These are phyloP conservation scores for Tyto alba DNA, from an alignment of 2,113 vertebrate species.

Conservation along the genomic window DNA sequence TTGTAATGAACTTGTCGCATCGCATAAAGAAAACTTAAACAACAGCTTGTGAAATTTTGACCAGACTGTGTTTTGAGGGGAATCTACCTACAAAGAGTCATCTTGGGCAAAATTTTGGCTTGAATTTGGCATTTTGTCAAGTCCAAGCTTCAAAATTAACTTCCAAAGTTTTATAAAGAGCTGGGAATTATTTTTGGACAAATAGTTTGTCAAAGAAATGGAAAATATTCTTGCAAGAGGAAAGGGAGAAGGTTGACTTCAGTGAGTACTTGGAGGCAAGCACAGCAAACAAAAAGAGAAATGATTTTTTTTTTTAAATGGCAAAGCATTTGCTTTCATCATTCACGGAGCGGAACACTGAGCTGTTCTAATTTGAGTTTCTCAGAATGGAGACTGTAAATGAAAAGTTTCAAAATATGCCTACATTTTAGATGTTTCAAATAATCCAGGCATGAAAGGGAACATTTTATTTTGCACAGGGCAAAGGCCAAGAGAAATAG, in stretches of 20 bases:
- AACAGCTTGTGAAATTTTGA: background rate
- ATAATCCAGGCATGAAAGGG: background rate
- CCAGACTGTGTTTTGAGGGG: background rate
- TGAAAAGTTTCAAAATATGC: background rate
- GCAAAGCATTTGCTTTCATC: background rate
- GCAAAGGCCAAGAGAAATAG: slow-evolving; percentile 51
- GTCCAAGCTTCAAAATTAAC: background rate
- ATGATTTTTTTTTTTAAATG: background rate
- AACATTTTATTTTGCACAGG: background rate
- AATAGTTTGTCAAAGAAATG: background rate
- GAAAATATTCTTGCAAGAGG: background rate
- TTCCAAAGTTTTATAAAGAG: background rate
- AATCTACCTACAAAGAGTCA: background rate
- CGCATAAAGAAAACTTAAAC: background rate
- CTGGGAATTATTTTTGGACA: background rate
- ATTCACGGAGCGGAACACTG: fast-evolving
- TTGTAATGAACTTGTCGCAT: background rate
- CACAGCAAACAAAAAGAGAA: background rate
- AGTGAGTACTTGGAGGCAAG: background rate
- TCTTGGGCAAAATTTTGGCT: background rate
- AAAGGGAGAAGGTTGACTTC: background rate
- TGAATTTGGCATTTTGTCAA: background rate
- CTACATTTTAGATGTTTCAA: background rate
- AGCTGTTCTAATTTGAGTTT: background rate
- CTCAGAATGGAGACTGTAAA: background rate